phyloP scores from a whole-genome alignment of 1,140 invertebrate genomes.

The Nomia melanderi region DNA sequence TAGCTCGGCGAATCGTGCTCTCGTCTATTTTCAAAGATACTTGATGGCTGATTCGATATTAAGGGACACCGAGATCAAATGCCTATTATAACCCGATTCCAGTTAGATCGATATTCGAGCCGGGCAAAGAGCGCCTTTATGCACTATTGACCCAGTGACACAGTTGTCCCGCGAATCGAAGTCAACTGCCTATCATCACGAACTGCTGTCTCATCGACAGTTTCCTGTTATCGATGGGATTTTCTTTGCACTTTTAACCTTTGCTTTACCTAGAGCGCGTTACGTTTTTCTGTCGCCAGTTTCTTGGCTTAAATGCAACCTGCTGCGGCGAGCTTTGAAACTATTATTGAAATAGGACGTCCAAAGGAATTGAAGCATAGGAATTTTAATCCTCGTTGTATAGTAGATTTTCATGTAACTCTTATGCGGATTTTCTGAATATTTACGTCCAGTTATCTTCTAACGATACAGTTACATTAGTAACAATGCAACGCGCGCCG shows the following conservation, averaged over 20 bases:
- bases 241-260: not conserved
- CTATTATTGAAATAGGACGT: no score
- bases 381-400: no score
- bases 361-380: no score
- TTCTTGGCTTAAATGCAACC: no score
- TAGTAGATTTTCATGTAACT: no score
- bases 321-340: no score
- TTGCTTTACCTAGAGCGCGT: not conserved
- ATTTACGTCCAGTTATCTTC: no score
- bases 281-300: not conserved
- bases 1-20: not conserved
- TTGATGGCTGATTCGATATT: not conserved
- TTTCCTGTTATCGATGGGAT: not conserved
- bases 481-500: no score
- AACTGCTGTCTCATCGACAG: not conserved
- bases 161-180: not conserved
- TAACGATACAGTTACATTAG: no score
- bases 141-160: not conserved
- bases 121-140: not conserved
- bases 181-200: conserved; percentile 1
- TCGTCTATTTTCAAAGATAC: not conserved
- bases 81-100: not conserved
- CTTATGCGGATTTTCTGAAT: no score
- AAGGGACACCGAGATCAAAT: not conserved
- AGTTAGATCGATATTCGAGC: not conserved